phyloP scores from a whole-genome alignment of 2,113 vertebrate species.

The Dendropsophus ebraccatus region DNA sequence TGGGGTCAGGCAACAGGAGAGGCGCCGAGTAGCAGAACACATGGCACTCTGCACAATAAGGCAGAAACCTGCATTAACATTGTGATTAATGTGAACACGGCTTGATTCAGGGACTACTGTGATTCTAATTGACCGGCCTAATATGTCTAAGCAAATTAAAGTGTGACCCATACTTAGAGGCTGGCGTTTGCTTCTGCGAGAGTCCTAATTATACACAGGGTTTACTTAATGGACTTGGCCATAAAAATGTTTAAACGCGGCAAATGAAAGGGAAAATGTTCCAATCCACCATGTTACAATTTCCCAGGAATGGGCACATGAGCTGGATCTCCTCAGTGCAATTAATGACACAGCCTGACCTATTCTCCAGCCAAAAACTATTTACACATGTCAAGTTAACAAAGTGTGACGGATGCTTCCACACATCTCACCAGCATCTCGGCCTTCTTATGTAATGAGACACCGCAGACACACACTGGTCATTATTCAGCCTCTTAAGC shows the following conservation, averaged over 20 bases:
- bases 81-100: neutral
- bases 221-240: constrained; percentile 8
- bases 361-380: constrained; percentile 39
- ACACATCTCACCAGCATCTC: neutral
- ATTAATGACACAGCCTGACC: constrained; percentile 40
- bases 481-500: constrained; percentile 33
- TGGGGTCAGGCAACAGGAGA: neutral
- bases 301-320: neutral
- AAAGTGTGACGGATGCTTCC: constrained; percentile 26
- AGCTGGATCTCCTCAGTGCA: constrained; percentile 1
- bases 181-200: neutral
- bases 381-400: constrained; percentile 40
- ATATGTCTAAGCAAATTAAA: neutral
- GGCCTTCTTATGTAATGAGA: constrained; percentile 11
- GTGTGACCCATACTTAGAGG: neutral
- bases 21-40: neutral
- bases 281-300: neutral
- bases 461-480: neutral
- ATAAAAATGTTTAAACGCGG: neutral
- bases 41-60: neutral
- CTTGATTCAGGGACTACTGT: neutral
- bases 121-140: neutral
- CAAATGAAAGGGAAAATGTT: neutral
- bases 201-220: neutral
- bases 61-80: neutral